phyloP scores from a whole-genome alignment of 2,888 invertebrate genomes.

The Lepidonotus clava region DNA sequence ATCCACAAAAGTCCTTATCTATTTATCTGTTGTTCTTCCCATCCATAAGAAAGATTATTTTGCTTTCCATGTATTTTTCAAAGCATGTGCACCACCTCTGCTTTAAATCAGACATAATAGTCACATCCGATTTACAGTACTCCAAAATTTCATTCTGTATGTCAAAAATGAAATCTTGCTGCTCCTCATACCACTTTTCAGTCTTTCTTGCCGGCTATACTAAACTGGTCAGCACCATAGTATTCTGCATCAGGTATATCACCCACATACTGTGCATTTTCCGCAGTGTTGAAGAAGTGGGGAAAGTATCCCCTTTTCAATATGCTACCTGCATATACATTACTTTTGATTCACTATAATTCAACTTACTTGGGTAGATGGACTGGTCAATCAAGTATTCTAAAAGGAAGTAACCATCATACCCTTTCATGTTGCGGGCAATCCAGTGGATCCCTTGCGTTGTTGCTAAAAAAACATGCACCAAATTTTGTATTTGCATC shows the following conservation, averaged over 20 bases:
- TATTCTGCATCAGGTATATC: neutral
- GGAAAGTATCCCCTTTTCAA: constrained; percentile 35
- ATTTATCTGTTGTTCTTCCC: too few relatives aligned
- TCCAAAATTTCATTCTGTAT: constrained; percentile 2
- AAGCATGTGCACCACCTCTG: too few relatives aligned
- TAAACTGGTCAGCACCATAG: neutral
- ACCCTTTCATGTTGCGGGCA: too few relatives aligned
- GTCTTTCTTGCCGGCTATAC: neutral
- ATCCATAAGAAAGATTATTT: too few relatives aligned
- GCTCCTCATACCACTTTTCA: neutral
- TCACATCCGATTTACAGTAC: constrained; percentile 42
- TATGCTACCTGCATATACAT: constrained; percentile 13
- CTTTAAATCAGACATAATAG: too few relatives aligned
- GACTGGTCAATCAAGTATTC: too few relatives aligned
- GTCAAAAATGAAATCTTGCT: neutral
- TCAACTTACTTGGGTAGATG: neutral
- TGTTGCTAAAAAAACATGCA: too few relatives aligned
- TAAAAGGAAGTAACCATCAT: too few relatives aligned
- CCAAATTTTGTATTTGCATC: too few relatives aligned
- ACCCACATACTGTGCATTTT: constrained; percentile 4
- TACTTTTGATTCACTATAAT: neutral
- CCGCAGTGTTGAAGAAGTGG: neutral
- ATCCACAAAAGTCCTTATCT: too few relatives aligned
- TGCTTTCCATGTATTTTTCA: too few relatives aligned
- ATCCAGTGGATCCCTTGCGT: too few relatives aligned